Evolutionary conservation across 2,113 vertebrate species (phyloP).

Genomic region (Mugil cephalus): DNA sequence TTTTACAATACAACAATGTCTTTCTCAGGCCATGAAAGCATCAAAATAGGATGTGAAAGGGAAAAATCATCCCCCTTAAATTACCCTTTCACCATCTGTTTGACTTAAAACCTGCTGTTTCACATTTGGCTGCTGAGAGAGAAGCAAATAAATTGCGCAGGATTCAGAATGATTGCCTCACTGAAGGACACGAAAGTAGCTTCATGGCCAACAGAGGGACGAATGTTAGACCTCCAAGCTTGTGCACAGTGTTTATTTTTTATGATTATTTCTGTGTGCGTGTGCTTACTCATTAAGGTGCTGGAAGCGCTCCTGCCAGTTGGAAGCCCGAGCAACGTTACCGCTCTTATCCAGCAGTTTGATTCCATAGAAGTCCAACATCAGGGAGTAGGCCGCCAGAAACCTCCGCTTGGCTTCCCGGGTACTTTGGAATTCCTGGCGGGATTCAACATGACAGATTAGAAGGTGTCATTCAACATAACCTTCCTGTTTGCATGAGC

Average conservation of each 20-base stretch:
- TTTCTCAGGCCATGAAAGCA: slow-evolving; percentile 27
- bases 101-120: slow-evolving; percentile 21
- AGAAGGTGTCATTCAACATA: neutral
- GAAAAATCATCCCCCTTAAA: slow-evolving; percentile 14
- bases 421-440: slow-evolving; percentile 97
- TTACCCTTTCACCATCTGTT: slow-evolving; percentile 49
- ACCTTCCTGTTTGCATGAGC: neutral
- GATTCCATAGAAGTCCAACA: slow-evolving; percentile 98
- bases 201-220: neutral
- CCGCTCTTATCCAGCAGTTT: slow-evolving; percentile 95
- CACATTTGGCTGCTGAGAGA: slow-evolving; percentile 33
- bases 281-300: slow-evolving; percentile 96
- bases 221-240: slow-evolving; percentile 7
- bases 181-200: slow-evolving; percentile 27
- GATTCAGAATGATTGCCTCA: slow-evolving; percentile 15
- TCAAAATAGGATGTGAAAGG: neutral
- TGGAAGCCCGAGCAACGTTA: slow-evolving; percentile 90
- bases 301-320: slow-evolving; percentile 96
- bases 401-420: slow-evolving; percentile 96
- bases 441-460: slow-evolving; percentile 3
- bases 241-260: slow-evolving; percentile 12
- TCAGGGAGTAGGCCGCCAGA: slow-evolving; percentile 93
- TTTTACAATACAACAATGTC: neutral
- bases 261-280: slow-evolving; percentile 7
- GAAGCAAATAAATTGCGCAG: slow-evolving; percentile 31